Base-by-base conservation (phyloP, 1,140 invertebrate genomes). In the Venturia canescens region DNA sequence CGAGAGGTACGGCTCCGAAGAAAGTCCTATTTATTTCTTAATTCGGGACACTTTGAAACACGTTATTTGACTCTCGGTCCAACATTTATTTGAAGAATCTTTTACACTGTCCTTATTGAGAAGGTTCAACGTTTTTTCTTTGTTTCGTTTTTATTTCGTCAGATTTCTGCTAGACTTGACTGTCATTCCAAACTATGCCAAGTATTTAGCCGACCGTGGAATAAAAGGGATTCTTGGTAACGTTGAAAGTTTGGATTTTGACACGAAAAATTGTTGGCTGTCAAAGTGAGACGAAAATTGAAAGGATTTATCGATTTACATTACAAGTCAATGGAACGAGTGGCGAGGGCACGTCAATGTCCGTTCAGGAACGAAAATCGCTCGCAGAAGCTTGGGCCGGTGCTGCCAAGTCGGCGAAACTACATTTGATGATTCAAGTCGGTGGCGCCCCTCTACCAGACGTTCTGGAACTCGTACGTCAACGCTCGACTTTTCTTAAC, bases 341-440 rank as follows among this genome's bases (percentile, higher is more conserved):
- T 53, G 96, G 96, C 6, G 96, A 97, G 91, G 95, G 96, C 21
- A 93, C 95, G 87, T 94, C 94, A 1, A 91, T 97, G 85, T 94
- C 93, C 3, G 91, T 95, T 0, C 84, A 88, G 0, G 96, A 97
- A 87, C 93, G 96, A 81, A 97, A 97, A 90, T 87, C 90, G 66
- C 88, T 95, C 15, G 89, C 94, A 3, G 94, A 96, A 87, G 92
- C 92, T 78, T 97, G 96, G 96, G 90, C 94, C 1, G 91, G 92
- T 63, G 93, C 90, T 0, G 92, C 90, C 0, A 93, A 93, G 85
- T 88, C 87, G 44, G 93, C 92, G 1, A 92, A 93, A 15, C 92
- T 94, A 70, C 93, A 95, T 74, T 89, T 97, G 11, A 96, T 97
- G 93, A 92, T 96, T 44, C 96, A 97, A 93, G 91, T 97, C 74